Evolutionary conservation across 2,797 vertebrate species (phyloP).

Genomic region (Poeciliopsis paucimaculata): DNA sequence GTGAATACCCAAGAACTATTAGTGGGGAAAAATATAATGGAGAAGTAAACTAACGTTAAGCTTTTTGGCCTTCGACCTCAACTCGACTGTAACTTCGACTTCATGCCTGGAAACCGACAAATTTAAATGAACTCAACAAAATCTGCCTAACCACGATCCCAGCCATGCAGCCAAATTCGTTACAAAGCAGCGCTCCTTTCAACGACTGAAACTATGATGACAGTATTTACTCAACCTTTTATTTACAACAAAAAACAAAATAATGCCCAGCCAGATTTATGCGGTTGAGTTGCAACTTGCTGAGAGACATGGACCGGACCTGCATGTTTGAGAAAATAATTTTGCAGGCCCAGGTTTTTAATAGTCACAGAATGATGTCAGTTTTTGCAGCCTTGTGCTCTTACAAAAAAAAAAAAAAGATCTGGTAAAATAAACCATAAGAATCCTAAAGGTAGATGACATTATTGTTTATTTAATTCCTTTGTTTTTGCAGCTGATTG

Average conservation of each 20-base stretch:
- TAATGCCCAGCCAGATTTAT: not conserved
- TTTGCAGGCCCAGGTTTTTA: not conserved
- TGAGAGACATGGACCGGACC: not conserved
- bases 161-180: no score
- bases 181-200: no score
- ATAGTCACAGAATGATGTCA: not conserved
- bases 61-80: not conserved
- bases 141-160: not conserved
- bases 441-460: not conserved
- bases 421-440: not conserved
- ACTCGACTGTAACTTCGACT: not conserved
- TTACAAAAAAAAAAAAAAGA: not conserved
- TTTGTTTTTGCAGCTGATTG: slow-evolving; percentile 13
- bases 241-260: no score
- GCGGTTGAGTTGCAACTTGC: not conserved
- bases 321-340: not conserved
- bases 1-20: not conserved
- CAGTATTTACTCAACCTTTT: no score
- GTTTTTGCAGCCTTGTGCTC: not conserved
- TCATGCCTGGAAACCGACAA: no score
- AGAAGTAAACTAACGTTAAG: not conserved
- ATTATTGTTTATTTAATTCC: not conserved
- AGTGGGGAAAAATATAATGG: not conserved
- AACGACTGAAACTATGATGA: no score
- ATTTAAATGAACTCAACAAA: not conserved